Evolutionary conservation across 2,113 vertebrate genomes (phyloP).

Genomic region (Herpailurus yagouaroundi): DNA sequence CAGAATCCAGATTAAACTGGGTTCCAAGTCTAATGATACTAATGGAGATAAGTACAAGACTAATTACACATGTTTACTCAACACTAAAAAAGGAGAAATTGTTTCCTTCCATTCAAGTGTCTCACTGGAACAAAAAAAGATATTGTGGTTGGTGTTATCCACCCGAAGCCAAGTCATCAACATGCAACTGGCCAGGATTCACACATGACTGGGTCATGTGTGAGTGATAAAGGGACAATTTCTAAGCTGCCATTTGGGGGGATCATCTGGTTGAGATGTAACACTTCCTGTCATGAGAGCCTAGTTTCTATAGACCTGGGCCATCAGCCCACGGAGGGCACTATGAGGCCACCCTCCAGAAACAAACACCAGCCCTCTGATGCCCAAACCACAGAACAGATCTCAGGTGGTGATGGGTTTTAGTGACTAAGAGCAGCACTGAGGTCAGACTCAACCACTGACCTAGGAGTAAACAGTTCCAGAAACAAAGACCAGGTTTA

Average conservation of each 20-base stretch:
- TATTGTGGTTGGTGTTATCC: not conserved
- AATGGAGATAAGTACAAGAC: constrained; percentile 85
- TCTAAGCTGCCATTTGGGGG: not conserved
- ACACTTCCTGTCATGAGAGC: not conserved
- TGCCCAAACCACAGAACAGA: constrained; percentile 9
- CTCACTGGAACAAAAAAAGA: constrained; percentile 48
- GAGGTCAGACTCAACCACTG: constrained; percentile 53
- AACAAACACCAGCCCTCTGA: not conserved
- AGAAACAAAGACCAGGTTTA: not conserved
- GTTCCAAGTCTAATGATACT: constrained; percentile 86
- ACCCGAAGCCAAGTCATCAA: constrained; percentile 32
- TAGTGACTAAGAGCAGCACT: not conserved
- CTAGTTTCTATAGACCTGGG: not conserved
- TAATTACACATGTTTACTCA: constrained; percentile 84
- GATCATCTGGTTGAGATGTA: not conserved
- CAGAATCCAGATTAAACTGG: constrained; percentile 89
- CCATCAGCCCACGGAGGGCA: not conserved
- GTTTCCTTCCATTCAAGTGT: constrained; percentile 65
- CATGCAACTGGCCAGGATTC: not conserved
- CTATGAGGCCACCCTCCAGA: not conserved
- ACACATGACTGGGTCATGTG: not conserved
- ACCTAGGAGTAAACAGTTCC: constrained; percentile 58
- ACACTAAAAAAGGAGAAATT: constrained; percentile 80
- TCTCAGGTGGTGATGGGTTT: constrained; percentile 51
- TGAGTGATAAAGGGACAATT: not conserved